Conservation (phyloP, 2,797 vertebrate species). For the Myotis myotis region DNA sequence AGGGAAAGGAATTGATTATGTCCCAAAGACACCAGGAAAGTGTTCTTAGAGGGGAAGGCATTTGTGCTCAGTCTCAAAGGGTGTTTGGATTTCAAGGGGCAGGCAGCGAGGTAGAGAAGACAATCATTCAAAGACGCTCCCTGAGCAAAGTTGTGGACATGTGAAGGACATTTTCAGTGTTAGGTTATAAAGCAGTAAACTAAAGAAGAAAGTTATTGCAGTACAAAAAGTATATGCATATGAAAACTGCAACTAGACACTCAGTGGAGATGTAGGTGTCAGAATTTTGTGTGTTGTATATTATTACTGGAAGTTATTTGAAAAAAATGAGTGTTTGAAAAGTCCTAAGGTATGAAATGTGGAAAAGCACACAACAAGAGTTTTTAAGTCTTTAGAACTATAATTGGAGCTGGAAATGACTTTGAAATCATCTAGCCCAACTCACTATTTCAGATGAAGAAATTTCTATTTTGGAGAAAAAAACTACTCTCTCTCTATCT, state of each 20-base stretch:
- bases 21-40: not conserved
- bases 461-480: not conserved
- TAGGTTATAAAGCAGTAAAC: not conserved
- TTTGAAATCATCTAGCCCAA: not conserved
- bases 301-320: not conserved
- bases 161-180: not conserved
- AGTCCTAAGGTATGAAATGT: not conserved
- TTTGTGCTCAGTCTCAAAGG: not conserved
- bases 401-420: not conserved
- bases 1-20: not conserved
- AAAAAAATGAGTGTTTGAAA: not conserved
- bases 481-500: not conserved
- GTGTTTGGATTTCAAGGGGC: not conserved
- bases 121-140: not conserved
- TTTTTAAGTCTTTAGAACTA: conserved; percentile 25
- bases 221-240: not conserved
- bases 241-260: not conserved
- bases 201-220: not conserved
- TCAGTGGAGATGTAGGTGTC: not conserved
- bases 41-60: not conserved
- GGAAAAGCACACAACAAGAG: not conserved
- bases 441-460: not conserved
- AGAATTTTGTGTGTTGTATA: not conserved
- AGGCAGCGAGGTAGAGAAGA: too few relatives aligned
- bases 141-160: not conserved